Evolutionary conservation across 2,888 invertebrate species (phyloP).

Genomic region (Drosophila mercatorum): DNA sequence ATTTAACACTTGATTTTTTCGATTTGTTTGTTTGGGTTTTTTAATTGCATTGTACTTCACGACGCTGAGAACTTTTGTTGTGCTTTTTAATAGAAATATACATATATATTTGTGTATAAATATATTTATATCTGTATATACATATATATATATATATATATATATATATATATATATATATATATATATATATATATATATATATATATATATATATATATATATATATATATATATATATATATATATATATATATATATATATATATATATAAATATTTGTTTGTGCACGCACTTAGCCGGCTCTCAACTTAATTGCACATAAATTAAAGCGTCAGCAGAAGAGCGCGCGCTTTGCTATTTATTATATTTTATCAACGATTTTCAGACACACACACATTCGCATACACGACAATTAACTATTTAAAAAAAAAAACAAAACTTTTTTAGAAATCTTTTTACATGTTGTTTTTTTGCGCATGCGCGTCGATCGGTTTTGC

Average conservation of each 20-base stretch:
- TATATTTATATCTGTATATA: neutral
- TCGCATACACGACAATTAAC: conserved; percentile 2
- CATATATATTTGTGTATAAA: conserved; percentile 8
- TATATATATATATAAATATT: no score
- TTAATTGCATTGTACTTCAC: conserved; percentile 40
- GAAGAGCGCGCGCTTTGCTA: conserved; percentile 36
- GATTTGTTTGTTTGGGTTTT: conserved; percentile 22
- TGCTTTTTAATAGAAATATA: conserved; percentile 15
- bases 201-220: no score
- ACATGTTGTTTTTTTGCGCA: conserved; percentile 57
- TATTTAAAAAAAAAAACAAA: conserved; percentile 19
- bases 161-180: no score
- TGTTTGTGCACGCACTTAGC: conserved; percentile 33
- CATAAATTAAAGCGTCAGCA: conserved; percentile 60
- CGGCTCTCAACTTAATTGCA: conserved; percentile 50
- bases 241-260: no score
- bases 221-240: no score
- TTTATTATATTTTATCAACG: conserved; percentile 41
- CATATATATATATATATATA: neutral
- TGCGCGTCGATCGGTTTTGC: conserved; percentile 62
- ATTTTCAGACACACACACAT: conserved; percentile 15
- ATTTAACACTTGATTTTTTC: conserved; percentile 23
- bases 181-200: no score
- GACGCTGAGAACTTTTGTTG: conserved; percentile 20
- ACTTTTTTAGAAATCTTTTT: conserved; percentile 28